Percentiles rank a stretch among this genome's conserved stretches.
phyloP scores from a whole-genome alignment of 2,888 invertebrate species.

The Drosophila limbata region DNA sequence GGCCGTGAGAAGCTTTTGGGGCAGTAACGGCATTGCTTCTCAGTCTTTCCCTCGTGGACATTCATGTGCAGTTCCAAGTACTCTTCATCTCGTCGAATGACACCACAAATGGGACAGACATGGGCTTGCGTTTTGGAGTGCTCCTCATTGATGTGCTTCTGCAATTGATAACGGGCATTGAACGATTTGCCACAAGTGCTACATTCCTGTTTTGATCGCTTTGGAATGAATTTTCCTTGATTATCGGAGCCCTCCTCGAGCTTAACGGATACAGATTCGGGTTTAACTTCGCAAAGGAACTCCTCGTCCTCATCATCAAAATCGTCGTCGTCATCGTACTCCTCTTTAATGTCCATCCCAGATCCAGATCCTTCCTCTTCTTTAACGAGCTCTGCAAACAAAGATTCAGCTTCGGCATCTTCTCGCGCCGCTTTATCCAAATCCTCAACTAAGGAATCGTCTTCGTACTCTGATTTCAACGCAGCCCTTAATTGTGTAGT shows the following conservation, averaged over 20 bases:
- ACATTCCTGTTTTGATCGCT: slow-evolving; percentile 66
- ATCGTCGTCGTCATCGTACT: slow-evolving; percentile 61
- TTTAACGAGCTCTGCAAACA: slow-evolving; percentile 68
- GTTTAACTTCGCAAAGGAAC: slow-evolving; percentile 43
- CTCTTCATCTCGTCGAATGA: slow-evolving; percentile 80
- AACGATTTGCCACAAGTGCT: slow-evolving; percentile 64
- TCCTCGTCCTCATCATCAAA: slow-evolving; percentile 54
- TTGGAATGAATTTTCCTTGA: slow-evolving; percentile 41
- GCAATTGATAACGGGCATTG: slow-evolving; percentile 74
- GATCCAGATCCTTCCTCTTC: slow-evolving; percentile 51
- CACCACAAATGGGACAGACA: slow-evolving; percentile 80
- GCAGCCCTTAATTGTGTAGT: slow-evolving; percentile 74
- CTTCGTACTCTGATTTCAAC: slow-evolving; percentile 64
- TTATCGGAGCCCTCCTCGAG: slow-evolving; percentile 40
- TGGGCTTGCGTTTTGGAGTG: slow-evolving; percentile 67
- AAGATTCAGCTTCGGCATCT: slow-evolving; percentile 67
- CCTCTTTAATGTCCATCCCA: slow-evolving; percentile 55
- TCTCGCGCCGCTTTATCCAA: slow-evolving; percentile 42
- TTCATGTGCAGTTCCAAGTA: slow-evolving; percentile 84
- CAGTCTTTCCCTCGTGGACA: slow-evolving; percentile 83
- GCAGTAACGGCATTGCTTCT: slow-evolving; percentile 83
- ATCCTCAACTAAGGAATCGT: slow-evolving; percentile 48
- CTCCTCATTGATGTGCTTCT: slow-evolving; percentile 74
- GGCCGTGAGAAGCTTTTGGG: slow-evolving; percentile 82
- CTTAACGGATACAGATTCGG: slow-evolving; percentile 4